Evolutionary conservation across 2,113 vertebrate genomes (phyloP).

Genomic region (Apus apus): DNA sequence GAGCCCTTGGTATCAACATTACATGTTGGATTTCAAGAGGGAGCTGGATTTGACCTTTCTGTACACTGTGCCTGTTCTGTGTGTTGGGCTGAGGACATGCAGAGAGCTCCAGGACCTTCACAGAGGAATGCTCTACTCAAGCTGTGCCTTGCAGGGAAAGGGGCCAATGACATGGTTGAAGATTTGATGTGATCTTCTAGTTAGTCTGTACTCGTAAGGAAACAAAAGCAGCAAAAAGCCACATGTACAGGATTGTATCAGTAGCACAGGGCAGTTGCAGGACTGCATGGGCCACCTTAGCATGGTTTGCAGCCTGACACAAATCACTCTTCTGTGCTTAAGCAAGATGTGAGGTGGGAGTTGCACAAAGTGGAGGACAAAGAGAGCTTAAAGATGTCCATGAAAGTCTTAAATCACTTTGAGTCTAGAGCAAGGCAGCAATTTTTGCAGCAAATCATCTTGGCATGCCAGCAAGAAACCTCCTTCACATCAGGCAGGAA

Average conservation of each 20-base stretch:
- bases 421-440: neutral
- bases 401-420: neutral
- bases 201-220: neutral
- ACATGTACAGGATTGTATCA: fast-evolving
- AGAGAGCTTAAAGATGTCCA: neutral
- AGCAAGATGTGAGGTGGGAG: neutral
- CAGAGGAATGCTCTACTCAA: neutral
- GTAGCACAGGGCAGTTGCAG: neutral
- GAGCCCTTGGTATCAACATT: neutral
- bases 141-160: neutral
- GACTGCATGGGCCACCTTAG: neutral
- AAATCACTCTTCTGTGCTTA: neutral
- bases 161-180: fast-evolving
- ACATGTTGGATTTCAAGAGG: neutral
- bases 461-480: neutral
- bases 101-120: neutral
- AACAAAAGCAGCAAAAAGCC: neutral
- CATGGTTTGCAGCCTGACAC: neutral
- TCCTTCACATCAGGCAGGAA: neutral
- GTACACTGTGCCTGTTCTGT: fast-evolving
- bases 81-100: neutral
- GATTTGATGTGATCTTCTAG: neutral
- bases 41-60: neutral
- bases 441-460: neutral
- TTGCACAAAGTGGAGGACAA: neutral